Percentiles rank a stretch among this genome's conserved stretches.
Evolutionary conservation across 2,888 invertebrate genomes (phyloP).

Genomic region (Coelogynopora nodosa): DNA sequence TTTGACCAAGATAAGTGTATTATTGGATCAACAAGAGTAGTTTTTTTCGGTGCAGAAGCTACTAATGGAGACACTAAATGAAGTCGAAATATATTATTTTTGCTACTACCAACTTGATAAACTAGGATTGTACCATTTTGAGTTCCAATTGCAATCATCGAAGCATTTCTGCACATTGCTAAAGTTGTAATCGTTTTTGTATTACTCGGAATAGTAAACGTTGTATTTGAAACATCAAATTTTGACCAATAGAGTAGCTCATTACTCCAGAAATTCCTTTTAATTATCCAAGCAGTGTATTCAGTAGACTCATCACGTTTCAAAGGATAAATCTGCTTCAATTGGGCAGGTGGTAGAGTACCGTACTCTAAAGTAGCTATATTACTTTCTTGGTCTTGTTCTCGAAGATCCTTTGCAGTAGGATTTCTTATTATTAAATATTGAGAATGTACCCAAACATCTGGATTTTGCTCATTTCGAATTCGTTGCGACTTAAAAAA

Average conservation of each 20-base stretch:
- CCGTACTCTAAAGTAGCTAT: constrained; percentile 52
- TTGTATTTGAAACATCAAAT: constrained; percentile 42
- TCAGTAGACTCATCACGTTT: constrained; percentile 50
- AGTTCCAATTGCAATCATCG: constrained; percentile 52
- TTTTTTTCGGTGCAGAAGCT: neutral
- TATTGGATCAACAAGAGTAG: neutral
- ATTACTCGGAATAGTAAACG: constrained; percentile 49
- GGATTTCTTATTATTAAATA: constrained; percentile 25
- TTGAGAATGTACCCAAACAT: constrained; percentile 51
- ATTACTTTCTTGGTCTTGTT: constrained; percentile 51
- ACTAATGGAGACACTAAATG: neutral
- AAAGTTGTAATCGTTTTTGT: constrained; percentile 50
- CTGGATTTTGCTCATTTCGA: constrained; percentile 51
- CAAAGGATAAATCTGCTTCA: constrained; percentile 50
- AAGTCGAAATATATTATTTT: neutral
- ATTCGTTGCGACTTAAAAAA: constrained; percentile 51
- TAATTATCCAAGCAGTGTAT: constrained; percentile 49
- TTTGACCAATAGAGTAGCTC: constrained; percentile 53
- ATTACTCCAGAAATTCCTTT: constrained; percentile 48
- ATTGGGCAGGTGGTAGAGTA: constrained; percentile 51
- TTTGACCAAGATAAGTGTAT: neutral
- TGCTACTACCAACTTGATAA: neutral
- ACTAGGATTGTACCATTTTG: constrained; percentile 50
- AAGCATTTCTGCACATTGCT: constrained; percentile 51
- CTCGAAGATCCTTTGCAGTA: neutral